Percentiles rank a stretch among this genome's conserved stretches.
Evolutionary conservation across 2,797 vertebrate species (phyloP).

Genomic region (Chlorospingus semifuscus): DNA sequence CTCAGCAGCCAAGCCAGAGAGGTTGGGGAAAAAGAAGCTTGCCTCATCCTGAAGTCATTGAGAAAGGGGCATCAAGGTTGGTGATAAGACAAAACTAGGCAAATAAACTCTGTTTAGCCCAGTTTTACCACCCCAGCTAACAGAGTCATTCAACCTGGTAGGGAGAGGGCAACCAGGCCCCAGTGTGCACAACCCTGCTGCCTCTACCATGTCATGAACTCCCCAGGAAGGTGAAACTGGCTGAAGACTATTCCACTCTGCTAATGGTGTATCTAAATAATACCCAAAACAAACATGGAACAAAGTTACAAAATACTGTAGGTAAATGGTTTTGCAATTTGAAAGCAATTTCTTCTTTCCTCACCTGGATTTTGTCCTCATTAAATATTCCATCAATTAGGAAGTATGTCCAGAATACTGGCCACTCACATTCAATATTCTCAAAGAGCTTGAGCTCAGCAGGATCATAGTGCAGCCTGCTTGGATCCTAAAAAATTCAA

Average conservation of each 20-base stretch:
- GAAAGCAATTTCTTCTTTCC: neutral
- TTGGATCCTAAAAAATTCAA: constrained; percentile 84
- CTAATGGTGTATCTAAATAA: neutral
- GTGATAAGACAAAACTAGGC: neutral
- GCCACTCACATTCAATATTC: constrained; percentile 99
- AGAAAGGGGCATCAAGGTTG: neutral
- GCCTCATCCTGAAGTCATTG: neutral
- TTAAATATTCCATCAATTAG: constrained; percentile 93
- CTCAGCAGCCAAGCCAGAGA: neutral
- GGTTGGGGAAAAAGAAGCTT: neutral
- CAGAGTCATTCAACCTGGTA: neutral
- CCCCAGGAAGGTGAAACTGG: neutral
- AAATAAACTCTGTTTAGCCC: neutral
- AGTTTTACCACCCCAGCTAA: neutral
- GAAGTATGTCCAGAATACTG: constrained; percentile 97
- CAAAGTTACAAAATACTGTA: neutral
- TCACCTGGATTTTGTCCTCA: constrained; percentile 90
- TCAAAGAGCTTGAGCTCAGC: constrained; percentile 98
- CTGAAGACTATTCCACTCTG: neutral
- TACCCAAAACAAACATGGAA: neutral
- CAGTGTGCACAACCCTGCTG: neutral
- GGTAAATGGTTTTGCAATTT: neutral
- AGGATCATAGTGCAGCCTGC: constrained; percentile 93
- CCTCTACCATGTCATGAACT: accelerated
- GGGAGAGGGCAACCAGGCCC: neutral